Evolutionary conservation across 2,888 invertebrate genomes (phyloP).

Genomic region (Incurvaria masculella): DNA sequence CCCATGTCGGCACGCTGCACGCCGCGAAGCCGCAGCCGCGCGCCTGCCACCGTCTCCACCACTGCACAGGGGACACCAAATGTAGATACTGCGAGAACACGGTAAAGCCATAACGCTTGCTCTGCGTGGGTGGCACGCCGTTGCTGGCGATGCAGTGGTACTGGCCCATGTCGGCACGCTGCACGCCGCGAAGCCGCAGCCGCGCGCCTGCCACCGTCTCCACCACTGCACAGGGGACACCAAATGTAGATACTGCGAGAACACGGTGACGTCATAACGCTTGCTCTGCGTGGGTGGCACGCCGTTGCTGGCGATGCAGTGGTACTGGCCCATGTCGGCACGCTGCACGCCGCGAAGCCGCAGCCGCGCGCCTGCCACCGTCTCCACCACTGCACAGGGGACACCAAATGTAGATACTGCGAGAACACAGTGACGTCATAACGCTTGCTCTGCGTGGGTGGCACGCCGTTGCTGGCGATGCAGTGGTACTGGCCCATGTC

Average conservation of each 20-base stretch:
- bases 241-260: too few relatives aligned
- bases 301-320: constrained; percentile 87
- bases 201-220: constrained; percentile 68
- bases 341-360: constrained; percentile 28
- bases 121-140: constrained; percentile 79
- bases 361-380: not conserved
- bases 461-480: constrained; percentile 85
- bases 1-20: constrained; percentile 77
- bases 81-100: too few relatives aligned
- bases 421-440: too few relatives aligned
- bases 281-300: constrained; percentile 88
- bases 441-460: constrained; percentile 85
- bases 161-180: constrained; percentile 79
- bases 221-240: constrained; percentile 51
- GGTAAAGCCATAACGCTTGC: constrained; percentile 77
- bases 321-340: constrained; percentile 87
- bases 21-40: not conserved
- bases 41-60: not conserved
- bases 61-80: not conserved
- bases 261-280: too few relatives aligned
- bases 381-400: not conserved
- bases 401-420: too few relatives aligned
- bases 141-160: constrained; percentile 85
- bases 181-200: constrained; percentile 66
- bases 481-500: constrained; percentile 92